phyloP scores from a whole-genome alignment of 2,888 invertebrate species.

The Elaeidobius kamerunicus region DNA sequence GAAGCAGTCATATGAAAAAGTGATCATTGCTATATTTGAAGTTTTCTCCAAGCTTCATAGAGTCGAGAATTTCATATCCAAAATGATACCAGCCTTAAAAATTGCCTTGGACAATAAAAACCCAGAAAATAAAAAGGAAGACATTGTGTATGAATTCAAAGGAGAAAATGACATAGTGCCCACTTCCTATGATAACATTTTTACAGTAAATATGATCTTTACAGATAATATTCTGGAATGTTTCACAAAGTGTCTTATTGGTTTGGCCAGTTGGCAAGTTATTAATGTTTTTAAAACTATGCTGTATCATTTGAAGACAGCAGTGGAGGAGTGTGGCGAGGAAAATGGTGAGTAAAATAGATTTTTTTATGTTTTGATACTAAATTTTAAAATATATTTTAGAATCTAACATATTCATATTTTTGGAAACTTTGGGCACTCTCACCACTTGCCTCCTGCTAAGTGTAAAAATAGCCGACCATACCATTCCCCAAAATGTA shows the following conservation, averaged over 20 bases:
- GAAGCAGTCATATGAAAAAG: conserved; percentile 37
- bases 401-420: conserved; percentile 29
- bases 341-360: conserved; percentile 5
- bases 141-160: conserved; percentile 30
- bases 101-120: conserved; percentile 27
- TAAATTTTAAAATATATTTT: conserved; percentile 12
- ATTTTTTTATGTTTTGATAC: background rate
- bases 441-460: conserved; percentile 41
- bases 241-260: conserved; percentile 41
- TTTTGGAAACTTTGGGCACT: conserved; percentile 42
- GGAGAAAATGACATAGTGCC: conserved; percentile 26
- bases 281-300: conserved; percentile 46
- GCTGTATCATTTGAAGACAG: conserved; percentile 41
- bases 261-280: conserved; percentile 44
- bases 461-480: conserved; percentile 45
- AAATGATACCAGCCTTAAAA: conserved; percentile 41
- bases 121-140: conserved; percentile 6
- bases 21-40: conserved; percentile 42
- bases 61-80: conserved; percentile 44
- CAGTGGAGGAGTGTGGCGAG: conserved; percentile 31
- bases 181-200: conserved; percentile 12
- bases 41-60: conserved; percentile 46
- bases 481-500: conserved; percentile 40
- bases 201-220: conserved; percentile 38
- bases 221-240: conserved; percentile 40